Evolutionary conservation across 2,888 invertebrate species (phyloP), one percentile per base, ranked within the genome.

Genomic region (Drosophila anomelani): DNA sequence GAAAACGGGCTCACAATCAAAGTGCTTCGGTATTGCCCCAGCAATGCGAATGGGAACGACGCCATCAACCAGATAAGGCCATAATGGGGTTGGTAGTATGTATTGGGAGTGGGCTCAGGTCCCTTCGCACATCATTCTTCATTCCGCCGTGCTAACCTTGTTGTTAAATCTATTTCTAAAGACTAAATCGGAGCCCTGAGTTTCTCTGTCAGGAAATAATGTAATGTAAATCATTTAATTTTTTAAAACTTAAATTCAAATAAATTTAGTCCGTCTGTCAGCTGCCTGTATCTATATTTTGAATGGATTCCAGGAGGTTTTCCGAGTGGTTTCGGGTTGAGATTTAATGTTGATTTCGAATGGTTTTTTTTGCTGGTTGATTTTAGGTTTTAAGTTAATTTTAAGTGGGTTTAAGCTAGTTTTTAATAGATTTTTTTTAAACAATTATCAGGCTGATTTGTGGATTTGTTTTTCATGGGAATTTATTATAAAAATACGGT

Each of bases 1-100:
- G 72, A 80, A 80, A 75, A 73, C 67, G 80, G 66, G 62, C 68
- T 61, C 72, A 73, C 63, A 78, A 85, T 82, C 76, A 85, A 73
- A 87, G 73, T 64, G 49, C 71, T 67, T 78, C 62, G 67, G 60
- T 66, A 76, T 78, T 82, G 77, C 85, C 70, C 71, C 82, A 80
- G 72, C 49, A 51, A 68, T 63, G 60, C 44, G 53, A 75, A 76
- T 76, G 75, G 66, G 59, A 74, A 57, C 72, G 67, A 69, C 62
- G 59, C 61, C 57, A 73, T 38, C 74, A 46, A 32, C 53, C 29
- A 63, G 75, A 66, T 60, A 59, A 38, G 20, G 17, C 4, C 43
- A 1, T 9, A 17, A 43, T 36, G 58, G 59, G 23, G 47, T 9
- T 12, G 34, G 12, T 34, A 12, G 12, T 12, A 2, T 1, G 20